Base-by-base conservation (phyloP, 2,888 invertebrate species). In the Aphodius granarius region DNA sequence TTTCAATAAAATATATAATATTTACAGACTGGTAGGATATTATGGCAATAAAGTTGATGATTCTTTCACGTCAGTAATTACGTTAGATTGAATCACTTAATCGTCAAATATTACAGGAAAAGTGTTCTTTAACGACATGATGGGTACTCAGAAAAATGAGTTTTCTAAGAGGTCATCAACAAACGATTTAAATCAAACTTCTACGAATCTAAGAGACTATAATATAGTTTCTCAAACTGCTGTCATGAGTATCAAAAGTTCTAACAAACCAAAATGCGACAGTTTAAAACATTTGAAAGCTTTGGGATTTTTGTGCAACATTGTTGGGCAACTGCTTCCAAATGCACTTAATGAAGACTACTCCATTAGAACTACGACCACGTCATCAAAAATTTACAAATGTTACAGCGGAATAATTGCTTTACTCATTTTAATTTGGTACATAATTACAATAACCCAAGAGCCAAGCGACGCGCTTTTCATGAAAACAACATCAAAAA, bases 241-340 rank as follows among this genome's bases (percentile, higher is more conserved):
- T n/a, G n/a, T n/a, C n/a, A 2, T 43, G 43, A 43, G 43, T 43
- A 43, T 3, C 43, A 43, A 65, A 3, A 65, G 16, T 65, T 6
- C 19, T 65, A 19, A 6, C 19, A 15, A 68, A 21, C 68, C 68
- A 72, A 64, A 70, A 43, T 19, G 72, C 6, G 16, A 17, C 4
- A 22, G 68, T 63, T 68, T 75, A 22, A 73, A 63, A 23, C 23
- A 72, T 23, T 63, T 75, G 22, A 72, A 73, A 73, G 63, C 70
- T 4, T 21, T 75, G 21, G 63, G 68, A 13, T 66, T 72, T 13
- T 18, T 75, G 18, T 68, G n/a, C n/a, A 75, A 66, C 18, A 3
- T 75, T 16, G 22, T 73, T 3, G 75, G 75, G 1, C 75, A 75
- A 70, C 68, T 22, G 64, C 66, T 72, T 22, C 75, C 75, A 3